A percentile compares a stretch with the other conserved stretches of the same genome.
Conservation (phyloP, 2,797 vertebrate genomes). For the Oophaga sylvatica region DNA sequence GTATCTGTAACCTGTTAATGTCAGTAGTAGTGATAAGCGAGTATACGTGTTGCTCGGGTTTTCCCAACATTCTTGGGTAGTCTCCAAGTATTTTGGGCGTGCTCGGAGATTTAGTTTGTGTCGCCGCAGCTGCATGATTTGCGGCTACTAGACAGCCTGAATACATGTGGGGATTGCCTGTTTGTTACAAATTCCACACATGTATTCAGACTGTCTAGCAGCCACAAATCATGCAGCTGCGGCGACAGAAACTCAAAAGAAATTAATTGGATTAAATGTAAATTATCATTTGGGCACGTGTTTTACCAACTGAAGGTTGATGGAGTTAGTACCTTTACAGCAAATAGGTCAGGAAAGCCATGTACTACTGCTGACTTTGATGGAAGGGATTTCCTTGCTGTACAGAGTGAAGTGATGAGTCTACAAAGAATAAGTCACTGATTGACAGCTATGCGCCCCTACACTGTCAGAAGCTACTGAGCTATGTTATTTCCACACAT, state of each 20-base stretch:
- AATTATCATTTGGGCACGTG: neutral
- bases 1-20: neutral
- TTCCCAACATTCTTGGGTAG: no score
- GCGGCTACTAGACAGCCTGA: no score
- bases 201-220: no score
- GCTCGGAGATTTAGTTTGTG: no score
- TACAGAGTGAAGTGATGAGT: neutral
- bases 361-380: neutral
- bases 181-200: no score
- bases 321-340: neutral
- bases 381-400: neutral
- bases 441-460: constrained; percentile 12
- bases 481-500: constrained; percentile 26
- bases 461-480: constrained; percentile 9
- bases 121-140: no score
- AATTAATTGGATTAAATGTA: neutral
- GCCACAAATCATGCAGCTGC: no score
- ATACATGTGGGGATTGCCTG: no score
- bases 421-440: neutral
- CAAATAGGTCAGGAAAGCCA: neutral
- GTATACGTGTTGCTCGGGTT: no score
- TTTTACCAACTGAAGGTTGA: neutral
- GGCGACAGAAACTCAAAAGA: neutral
- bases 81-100: no score
- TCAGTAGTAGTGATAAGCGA: neutral